Evolutionary conservation across 2,797 vertebrate genomes (phyloP).

Genomic region (Balearica regulorum): DNA sequence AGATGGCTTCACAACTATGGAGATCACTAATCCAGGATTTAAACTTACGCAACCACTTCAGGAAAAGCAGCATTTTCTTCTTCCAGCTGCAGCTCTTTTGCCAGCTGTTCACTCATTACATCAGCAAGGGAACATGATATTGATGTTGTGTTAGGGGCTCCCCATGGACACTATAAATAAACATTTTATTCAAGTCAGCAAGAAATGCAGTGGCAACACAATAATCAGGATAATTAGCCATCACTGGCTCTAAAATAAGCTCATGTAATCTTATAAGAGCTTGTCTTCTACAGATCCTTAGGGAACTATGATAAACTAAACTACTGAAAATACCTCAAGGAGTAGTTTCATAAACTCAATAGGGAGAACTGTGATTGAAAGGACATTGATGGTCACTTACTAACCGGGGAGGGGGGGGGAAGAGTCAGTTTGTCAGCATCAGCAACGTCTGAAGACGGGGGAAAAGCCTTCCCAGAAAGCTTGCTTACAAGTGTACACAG

Average conservation of each 20-base stretch:
- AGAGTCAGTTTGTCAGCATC: not conserved
- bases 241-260: not conserved
- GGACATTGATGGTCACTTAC: not conserved
- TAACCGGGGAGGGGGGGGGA: fast-evolving
- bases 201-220: not conserved
- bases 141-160: conserved; percentile 60
- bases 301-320: not conserved
- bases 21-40: not conserved
- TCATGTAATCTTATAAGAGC: not conserved
- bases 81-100: conserved; percentile 85
- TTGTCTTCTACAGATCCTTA: not conserved
- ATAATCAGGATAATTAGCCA: not conserved
- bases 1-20: not conserved
- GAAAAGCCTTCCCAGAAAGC: not conserved
- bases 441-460: not conserved
- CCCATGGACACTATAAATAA: conserved; percentile 85
- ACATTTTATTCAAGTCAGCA: not conserved
- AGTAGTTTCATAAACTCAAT: not conserved
- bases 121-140: conserved; percentile 87
- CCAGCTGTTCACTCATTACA: conserved; percentile 96
- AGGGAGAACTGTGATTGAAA: not conserved
- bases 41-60: conserved; percentile 77
- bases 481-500: not conserved
- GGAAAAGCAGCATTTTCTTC: conserved; percentile 81
- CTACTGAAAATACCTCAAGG: not conserved